Percentiles rank a stretch among this genome's conserved stretches.
phyloP scores from a whole-genome alignment of 2,113 vertebrate genomes.

The Paramormyrops kingsleyae region DNA sequence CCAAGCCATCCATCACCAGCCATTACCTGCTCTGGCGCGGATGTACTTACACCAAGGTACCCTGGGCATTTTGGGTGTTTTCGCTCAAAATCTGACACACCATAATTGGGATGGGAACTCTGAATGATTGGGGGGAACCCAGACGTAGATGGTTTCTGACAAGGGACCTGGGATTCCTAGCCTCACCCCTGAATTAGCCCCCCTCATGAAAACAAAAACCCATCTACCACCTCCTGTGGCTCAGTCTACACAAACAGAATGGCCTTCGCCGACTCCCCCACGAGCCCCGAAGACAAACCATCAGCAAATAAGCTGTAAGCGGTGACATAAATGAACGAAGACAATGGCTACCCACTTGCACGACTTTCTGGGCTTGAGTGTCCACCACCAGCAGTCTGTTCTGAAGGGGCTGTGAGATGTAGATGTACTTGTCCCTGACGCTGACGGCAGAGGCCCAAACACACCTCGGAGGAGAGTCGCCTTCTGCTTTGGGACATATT shows the following conservation, averaged over 20 bases:
- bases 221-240: background rate
- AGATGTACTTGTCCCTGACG: slow-evolving; percentile 85
- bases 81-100: background rate
- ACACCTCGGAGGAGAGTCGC: slow-evolving; percentile 63
- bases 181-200: background rate
- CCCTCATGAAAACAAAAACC: background rate
- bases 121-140: background rate
- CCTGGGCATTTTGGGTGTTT: background rate
- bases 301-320: background rate
- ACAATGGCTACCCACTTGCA: slow-evolving; percentile 67
- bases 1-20: slow-evolving; percentile 21
- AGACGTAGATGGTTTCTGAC: background rate
- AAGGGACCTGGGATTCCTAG: background rate
- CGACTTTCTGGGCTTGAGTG: slow-evolving; percentile 81
- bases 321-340: background rate
- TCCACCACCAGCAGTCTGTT: slow-evolving; percentile 81
- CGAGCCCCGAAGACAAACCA: background rate
- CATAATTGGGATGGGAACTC: background rate
- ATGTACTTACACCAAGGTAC: background rate
- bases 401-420: slow-evolving; percentile 77
- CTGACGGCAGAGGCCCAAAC: slow-evolving; percentile 87
- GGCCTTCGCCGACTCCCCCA: background rate
- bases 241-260: background rate
- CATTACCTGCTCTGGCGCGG: background rate
- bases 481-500: slow-evolving; percentile 76